Conservation (phyloP, 2,113 vertebrate species). For the Dascyllus trimaculatus region DNA sequence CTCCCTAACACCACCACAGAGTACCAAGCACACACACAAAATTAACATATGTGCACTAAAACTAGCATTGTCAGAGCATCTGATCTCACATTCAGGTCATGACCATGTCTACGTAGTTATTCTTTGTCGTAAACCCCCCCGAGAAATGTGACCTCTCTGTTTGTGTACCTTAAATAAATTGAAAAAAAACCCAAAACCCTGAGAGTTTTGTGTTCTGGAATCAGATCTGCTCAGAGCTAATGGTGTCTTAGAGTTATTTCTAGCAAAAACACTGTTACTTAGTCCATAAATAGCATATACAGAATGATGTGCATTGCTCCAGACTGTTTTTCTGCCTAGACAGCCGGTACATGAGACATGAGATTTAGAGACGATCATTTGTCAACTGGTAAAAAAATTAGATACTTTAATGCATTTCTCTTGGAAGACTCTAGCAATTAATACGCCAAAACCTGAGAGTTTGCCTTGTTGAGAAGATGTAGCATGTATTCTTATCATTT, state of each 20-base stretch:
- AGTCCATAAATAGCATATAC: slow-evolving; percentile 59
- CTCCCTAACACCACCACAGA: slow-evolving; percentile 32
- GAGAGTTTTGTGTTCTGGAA: slow-evolving; percentile 42
- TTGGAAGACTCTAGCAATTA: slow-evolving; percentile 24
- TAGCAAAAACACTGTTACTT: slow-evolving; percentile 39
- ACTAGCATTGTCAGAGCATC: slow-evolving; percentile 3
- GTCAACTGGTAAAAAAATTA: slow-evolving; percentile 54
- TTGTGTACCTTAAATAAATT: slow-evolving; percentile 8
- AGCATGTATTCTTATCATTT: slow-evolving; percentile 14
- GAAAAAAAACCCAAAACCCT: neutral
- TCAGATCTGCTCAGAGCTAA: slow-evolving; percentile 52
- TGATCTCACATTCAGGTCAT: slow-evolving; percentile 45
- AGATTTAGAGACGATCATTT: slow-evolving; percentile 43
- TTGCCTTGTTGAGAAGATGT: slow-evolving; percentile 43
- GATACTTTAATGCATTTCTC: slow-evolving; percentile 61
- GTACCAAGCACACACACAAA: slow-evolving; percentile 19
- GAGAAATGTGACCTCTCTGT: slow-evolving; percentile 22
- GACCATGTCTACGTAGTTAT: neutral
- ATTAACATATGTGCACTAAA: slow-evolving; percentile 1
- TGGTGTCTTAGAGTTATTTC: slow-evolving; percentile 56
- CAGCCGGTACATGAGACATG: slow-evolving; percentile 40
- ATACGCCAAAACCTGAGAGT: slow-evolving; percentile 13
- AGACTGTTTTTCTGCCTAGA: slow-evolving; percentile 31
- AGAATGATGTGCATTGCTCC: neutral
- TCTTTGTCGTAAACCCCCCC: neutral